phyloP scores from a whole-genome alignment of 2,113 vertebrate species.

The Hypomesus transpacificus region DNA sequence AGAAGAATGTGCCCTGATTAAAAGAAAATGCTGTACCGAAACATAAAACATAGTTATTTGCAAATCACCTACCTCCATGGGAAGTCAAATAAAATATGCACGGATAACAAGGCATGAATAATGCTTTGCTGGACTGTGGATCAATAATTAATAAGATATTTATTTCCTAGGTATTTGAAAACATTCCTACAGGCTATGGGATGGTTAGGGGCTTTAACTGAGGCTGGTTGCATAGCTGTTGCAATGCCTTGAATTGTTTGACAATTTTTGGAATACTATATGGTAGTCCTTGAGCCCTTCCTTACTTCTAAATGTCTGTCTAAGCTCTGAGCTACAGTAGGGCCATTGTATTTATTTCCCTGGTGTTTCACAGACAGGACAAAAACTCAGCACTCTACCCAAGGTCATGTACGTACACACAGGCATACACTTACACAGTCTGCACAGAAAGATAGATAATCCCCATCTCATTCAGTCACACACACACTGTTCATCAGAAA shows the following conservation, averaged over 20 bases:
- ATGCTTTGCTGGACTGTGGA: conserved; percentile 4
- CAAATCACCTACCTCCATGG: neutral
- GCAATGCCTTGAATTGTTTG: too few relatives aligned
- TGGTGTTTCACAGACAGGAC: neutral
- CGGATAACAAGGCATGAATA: conserved; percentile 16
- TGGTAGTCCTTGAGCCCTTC: too few relatives aligned
- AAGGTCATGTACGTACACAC: conserved; percentile 19
- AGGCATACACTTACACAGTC: neutral
- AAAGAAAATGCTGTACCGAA: neutral
- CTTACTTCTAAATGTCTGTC: too few relatives aligned
- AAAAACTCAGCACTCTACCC: neutral
- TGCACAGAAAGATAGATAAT: neutral
- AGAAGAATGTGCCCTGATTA: too few relatives aligned
- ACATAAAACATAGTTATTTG: neutral
- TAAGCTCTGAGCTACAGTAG: too few relatives aligned
- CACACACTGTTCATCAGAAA: neutral
- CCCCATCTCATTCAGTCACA: neutral
- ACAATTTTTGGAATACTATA: too few relatives aligned
- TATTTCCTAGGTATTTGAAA: too few relatives aligned
- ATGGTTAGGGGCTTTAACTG: neutral
- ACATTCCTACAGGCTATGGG: neutral
- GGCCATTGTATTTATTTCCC: too few relatives aligned
- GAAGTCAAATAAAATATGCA: conserved; percentile 33
- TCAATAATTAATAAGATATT: conserved; percentile 2
- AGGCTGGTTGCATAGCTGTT: neutral